A percentile compares a stretch with the other conserved stretches of the same genome.
Evolutionary conservation across 1,140 invertebrate genomes (phyloP).

Genomic region (Nasonia vitripennis): DNA sequence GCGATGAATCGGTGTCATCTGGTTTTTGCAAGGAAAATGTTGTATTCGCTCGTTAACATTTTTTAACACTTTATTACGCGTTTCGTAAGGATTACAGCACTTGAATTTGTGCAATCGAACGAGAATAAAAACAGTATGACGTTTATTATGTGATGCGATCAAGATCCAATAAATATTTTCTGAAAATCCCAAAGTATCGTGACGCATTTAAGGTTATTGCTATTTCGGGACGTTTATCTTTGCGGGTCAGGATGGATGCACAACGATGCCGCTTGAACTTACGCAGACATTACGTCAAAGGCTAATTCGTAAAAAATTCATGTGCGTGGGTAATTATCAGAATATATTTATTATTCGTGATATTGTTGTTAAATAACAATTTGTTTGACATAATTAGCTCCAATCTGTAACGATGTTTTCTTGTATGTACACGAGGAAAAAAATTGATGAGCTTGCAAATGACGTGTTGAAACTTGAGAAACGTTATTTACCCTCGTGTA

Average conservation of each 20-base stretch:
- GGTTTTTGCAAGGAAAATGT: too few relatives aligned
- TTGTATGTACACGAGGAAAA: neutral
- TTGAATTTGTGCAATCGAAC: too few relatives aligned
- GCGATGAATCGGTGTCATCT: too few relatives aligned
- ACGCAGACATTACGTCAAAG: slow-evolving; percentile 40
- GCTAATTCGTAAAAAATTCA: slow-evolving; percentile 25
- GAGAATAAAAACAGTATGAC: neutral
- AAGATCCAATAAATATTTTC: slow-evolving; percentile 32
- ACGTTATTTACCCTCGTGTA: too few relatives aligned
- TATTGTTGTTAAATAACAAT: slow-evolving; percentile 37
- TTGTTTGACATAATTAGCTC: slow-evolving; percentile 46
- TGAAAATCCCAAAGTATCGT: slow-evolving; percentile 15
- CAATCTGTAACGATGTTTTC: slow-evolving; percentile 2
- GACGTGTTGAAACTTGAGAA: neutral
- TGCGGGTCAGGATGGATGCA: slow-evolving; percentile 47
- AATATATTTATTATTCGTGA: slow-evolving; percentile 23
- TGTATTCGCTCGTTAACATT: too few relatives aligned
- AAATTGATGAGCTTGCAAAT: neutral
- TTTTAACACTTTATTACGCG: too few relatives aligned
- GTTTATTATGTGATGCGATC: neutral
- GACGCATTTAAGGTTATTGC: slow-evolving; percentile 42
- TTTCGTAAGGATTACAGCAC: too few relatives aligned
- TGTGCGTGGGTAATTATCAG: slow-evolving; percentile 24
- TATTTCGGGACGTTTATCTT: slow-evolving; percentile 45
- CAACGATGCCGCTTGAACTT: slow-evolving; percentile 42